Evolutionary conservation across 2,113 vertebrate genomes (phyloP).

Genomic region (Danionella cerebrum): DNA sequence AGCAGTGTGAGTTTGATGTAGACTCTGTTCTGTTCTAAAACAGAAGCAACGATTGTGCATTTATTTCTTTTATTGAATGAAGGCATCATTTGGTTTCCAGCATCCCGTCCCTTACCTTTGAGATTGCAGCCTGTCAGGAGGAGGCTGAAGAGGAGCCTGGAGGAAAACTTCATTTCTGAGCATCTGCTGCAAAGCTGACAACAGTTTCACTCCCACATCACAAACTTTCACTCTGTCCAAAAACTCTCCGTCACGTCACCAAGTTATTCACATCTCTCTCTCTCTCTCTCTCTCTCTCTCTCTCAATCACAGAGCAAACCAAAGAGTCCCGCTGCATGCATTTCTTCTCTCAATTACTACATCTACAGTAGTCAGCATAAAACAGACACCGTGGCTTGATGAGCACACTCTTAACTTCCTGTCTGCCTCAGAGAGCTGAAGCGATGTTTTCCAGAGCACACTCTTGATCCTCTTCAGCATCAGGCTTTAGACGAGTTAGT

Average conservation of each 20-base stretch:
- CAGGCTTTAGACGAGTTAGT: not conserved
- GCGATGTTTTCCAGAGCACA: not conserved
- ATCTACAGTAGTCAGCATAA: no score
- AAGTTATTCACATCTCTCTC: no score
- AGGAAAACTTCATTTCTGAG: conserved; percentile 18
- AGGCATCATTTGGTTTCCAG: no score
- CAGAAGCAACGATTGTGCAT: no score
- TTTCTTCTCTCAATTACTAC: not conserved
- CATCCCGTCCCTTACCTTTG: conserved; percentile 22
- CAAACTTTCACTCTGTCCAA: not conserved
- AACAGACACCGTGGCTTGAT: no score
- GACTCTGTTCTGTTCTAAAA: no score
- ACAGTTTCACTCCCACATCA: not conserved
- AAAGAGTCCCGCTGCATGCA: not conserved
- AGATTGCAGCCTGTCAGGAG: conserved; percentile 1
- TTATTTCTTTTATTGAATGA: no score
- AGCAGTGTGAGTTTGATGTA: no score
- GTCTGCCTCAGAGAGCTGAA: not conserved
- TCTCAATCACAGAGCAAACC: no score
- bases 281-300: no score
- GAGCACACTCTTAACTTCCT: not conserved
- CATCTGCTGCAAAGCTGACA: not conserved
- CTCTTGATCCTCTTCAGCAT: not conserved
- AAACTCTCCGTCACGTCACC: no score
- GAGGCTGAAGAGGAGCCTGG: not conserved